Evolutionary conservation across 2,888 invertebrate genomes (phyloP), one percentile per base, ranked within the genome.

Genomic region (Orthonevra nobilis): DNA sequence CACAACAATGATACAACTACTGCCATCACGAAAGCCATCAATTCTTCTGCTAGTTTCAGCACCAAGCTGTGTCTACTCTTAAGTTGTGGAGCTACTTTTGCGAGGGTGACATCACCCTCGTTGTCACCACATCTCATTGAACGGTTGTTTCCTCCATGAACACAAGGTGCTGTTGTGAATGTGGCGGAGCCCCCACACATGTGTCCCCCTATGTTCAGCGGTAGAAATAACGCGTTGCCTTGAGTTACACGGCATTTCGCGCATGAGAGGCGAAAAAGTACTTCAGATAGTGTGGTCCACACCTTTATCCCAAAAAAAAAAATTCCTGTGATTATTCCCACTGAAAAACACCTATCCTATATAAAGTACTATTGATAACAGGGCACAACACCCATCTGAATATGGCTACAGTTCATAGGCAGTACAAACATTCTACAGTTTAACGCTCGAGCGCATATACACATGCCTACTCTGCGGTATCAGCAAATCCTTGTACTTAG

Each of bases 1-100:
- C 83, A 85, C 85, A 84, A 81, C 75, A 70, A 81, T 56, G 73
- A 72, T 73, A 79, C 68, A 79, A 70, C 77, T 72, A 73, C 60
- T 63, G 61, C 48, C 73, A 73, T 79, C 79, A 79, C 54, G 66
- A 79, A 79, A 44, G 54, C 68, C 79, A 79, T 79, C 79, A 79
- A 61, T 54, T 79, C 73, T 79, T 73, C 79, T 73, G 66, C 79
- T 79, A 73, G 73, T 79, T 79, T 73, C 73, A 79, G 73, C 72
- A 68, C 28, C 68, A 79, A 68, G 60, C 72, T 79, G 60, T 79
- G 56, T 79, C 56, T 68, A 56, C 73, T 79, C 23, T 20, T 73
- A 61, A 32, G 68, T 73, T 66, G 73, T 66, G 73, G 66, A 68
- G 50, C 66, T 56, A 61, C 12, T 73, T 73, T 68, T 68, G 54